Base-by-base conservation (phyloP, 2,888 invertebrate genomes). In the Perizoma affinitatum region DNA sequence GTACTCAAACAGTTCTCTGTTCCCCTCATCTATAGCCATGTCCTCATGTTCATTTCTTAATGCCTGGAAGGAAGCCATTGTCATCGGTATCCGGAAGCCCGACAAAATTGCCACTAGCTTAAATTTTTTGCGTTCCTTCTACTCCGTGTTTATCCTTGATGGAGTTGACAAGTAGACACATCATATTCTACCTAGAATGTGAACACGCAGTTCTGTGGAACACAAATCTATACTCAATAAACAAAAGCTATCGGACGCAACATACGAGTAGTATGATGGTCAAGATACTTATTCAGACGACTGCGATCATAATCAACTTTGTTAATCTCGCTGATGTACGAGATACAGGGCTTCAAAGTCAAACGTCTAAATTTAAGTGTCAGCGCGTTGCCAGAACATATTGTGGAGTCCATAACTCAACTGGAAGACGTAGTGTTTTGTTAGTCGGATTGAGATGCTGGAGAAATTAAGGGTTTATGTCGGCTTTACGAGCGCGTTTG, bases 321-420 rank as follows among this genome's bases (percentile, higher is more conserved):
- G 45, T 64, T 72, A 67, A 68, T 73, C 46, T 51, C 43, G 46
- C 45, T 56, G 57, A 70, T 65, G 70, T 70, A 69, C 57, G 58
- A 63, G 51, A 35, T 57, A 50, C 57, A 54, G 47, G 57, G 57
- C 59, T 66, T 72, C 72, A 75, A 72, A 66, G 73, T 65, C 74
- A 72, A 71, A 74, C 63, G 61, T 75, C 71, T 76, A 74, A 77
- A 77, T 77, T 74, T 72, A 71, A 67, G 60, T 75, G 76, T 73
- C 76, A 73, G 35, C 41, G 4, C 11, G 54, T 68, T 79, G 85
- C 82, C 84, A 85, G 77, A 68, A 70, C 67, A 67, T 69, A 64
- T 71, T 73, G 72, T 61, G 57, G 59, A 69, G 61, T 58, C 63
- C 66, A 71, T 77, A 75, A 69, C 58, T 70, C 65, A 65, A 45